Evolutionary conservation across 2,888 invertebrate genomes (phyloP), one percentile per base, ranked within the genome.

Genomic region (Scrobipalpa atriplicella): DNA sequence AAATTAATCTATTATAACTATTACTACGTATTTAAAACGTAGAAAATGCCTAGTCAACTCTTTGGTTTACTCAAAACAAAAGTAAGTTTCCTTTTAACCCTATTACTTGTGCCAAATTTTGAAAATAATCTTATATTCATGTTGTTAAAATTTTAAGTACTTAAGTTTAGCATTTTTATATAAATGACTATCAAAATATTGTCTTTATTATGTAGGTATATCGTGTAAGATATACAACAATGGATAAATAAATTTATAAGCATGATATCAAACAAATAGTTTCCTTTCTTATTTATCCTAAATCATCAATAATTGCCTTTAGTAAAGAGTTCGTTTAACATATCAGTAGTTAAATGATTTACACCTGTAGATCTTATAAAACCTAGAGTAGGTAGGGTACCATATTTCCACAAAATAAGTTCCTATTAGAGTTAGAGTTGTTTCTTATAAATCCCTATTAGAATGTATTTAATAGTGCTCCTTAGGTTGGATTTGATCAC

Each of bases 61-160:
- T 29, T n/a, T 56, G 19, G 29, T 29, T 36, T 47, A n/a, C 47
- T 47, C n/a, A 47, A 41, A 7, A 41, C 11, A 6, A 47, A 47
- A 13, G 60, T 5, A 29, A 29, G 29, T 29, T 29, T 5, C 29
- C 29, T 5, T 29, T 29, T n/a, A n/a, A 29, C 29, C 29, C 29
- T n/a, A 62, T 18, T 73, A 72, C 67, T 36, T 36, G 62, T 62
- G 62, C 62, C 62, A 62, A 62, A 62, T 47, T 47, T 21, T 47
- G 19, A 11, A 62, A 58, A 61, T 61, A 19, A 41, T 13, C 29
- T 60, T 39, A 19, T 39, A 39, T 39, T 13, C 13, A 13, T 39
- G 16, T 39, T 39, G 18, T 11, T 6, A 60, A n/a, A 29, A 11
- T 19, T 18, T 10, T 41, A 19, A 2, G 18, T 18, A 61, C 39